phyloP scores from a whole-genome alignment of 2,113 vertebrate species.

The Tinamus guttatus region DNA sequence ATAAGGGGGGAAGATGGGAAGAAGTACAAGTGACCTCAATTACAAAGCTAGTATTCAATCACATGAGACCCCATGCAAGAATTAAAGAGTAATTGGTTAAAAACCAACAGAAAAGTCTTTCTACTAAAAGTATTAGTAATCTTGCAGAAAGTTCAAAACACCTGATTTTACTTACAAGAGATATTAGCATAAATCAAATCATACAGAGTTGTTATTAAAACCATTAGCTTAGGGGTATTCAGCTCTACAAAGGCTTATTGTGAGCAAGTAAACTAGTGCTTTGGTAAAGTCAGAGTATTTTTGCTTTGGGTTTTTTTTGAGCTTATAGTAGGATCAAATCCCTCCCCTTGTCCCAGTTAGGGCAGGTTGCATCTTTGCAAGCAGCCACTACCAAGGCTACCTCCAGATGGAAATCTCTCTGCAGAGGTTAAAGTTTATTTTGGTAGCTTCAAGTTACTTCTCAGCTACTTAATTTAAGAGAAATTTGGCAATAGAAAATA shows the following conservation, averaged over 20 bases:
- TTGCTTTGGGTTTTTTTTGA: not conserved
- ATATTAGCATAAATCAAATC: not conserved
- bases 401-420: not conserved
- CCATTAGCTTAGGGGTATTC: not conserved
- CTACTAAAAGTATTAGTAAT: not conserved
- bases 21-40: not conserved
- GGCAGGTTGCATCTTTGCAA: not conserved
- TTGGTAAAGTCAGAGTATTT: not conserved
- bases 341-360: not conserved
- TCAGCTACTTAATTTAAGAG: conserved; percentile 36
- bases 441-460: not conserved
- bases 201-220: not conserved
- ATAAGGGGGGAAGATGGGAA: not conserved
- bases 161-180: not conserved
- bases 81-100: not conserved
- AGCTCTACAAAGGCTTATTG: not conserved
- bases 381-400: not conserved
- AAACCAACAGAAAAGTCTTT: not conserved
- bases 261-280: not conserved
- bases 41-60: not conserved
- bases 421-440: conserved; percentile 13
- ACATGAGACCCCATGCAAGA: not conserved
- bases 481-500: conserved; percentile 24
- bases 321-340: not conserved
- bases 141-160: not conserved